Evolutionary conservation across 2,113 vertebrate genomes (phyloP).

Genomic region (Syrmaticus mikado): DNA sequence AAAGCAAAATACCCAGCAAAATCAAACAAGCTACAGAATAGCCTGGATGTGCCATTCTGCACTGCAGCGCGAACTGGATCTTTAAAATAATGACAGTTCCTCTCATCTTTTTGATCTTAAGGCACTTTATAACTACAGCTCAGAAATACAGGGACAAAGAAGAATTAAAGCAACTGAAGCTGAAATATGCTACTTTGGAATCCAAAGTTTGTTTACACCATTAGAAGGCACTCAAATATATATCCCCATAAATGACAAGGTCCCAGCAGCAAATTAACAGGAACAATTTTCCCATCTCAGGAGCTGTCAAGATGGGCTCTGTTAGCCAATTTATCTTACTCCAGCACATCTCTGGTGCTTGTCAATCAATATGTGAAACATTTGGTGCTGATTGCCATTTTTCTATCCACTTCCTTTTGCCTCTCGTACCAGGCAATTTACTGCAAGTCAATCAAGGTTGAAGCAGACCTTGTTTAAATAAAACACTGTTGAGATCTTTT

Average conservation of each 20-base stretch:
- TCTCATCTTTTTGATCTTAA: constrained; percentile 10
- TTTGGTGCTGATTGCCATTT: constrained; percentile 88
- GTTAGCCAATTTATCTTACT: constrained; percentile 89
- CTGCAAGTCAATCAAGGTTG: constrained; percentile 88
- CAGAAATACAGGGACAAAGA: constrained; percentile 58
- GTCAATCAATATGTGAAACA: constrained; percentile 88
- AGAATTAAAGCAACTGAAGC: constrained; percentile 64
- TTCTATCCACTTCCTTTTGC: constrained; percentile 85
- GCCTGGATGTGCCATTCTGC: not conserved
- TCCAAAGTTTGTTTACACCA: constrained; percentile 86
- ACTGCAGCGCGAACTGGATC: constrained; percentile 15
- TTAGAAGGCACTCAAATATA: constrained; percentile 80
- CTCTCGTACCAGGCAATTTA: constrained; percentile 87
- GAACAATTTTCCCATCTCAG: constrained; percentile 88
- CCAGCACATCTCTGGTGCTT: constrained; percentile 86
- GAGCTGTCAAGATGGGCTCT: constrained; percentile 86
- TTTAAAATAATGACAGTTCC: constrained; percentile 33
- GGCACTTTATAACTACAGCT: constrained; percentile 45
- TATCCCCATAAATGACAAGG: constrained; percentile 83
- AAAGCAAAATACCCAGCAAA: not conserved
- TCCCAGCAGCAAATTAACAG: constrained; percentile 85
- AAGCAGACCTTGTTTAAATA: constrained; percentile 87
- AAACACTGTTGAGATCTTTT: constrained; percentile 83
- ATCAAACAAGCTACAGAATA: not conserved
- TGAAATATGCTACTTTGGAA: constrained; percentile 65